phyloP scores from a whole-genome alignment of 2,113 vertebrate species.

The Dicrurus megarhynchus region DNA sequence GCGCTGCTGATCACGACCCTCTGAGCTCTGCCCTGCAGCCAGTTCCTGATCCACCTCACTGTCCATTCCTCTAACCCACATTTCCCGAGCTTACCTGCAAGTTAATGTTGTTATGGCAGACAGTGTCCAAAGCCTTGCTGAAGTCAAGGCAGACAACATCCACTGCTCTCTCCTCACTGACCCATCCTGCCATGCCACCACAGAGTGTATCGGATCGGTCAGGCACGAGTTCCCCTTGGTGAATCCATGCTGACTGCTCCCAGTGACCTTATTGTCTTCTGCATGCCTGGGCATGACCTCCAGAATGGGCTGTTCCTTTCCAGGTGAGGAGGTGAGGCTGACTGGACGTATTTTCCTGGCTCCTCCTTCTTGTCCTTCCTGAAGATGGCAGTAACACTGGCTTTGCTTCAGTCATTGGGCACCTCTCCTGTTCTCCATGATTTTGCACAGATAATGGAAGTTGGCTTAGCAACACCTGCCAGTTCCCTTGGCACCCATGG shows the following conservation, averaged over 20 bases:
- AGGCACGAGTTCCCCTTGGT: background rate
- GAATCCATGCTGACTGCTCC: background rate
- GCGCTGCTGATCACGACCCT: background rate
- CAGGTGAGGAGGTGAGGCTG: background rate
- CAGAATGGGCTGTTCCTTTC: background rate
- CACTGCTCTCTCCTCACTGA: background rate
- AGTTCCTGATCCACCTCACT: background rate
- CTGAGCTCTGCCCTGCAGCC: background rate
- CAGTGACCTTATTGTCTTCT: background rate
- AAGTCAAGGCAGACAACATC: background rate
- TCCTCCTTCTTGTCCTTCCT: background rate
- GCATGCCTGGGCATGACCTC: background rate
- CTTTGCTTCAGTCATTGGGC: background rate
- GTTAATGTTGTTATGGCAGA: background rate
- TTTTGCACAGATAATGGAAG: background rate
- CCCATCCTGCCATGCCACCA: background rate
- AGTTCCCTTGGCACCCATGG: background rate
- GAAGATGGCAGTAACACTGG: background rate
- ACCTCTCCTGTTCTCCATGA: background rate
- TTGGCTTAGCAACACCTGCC: background rate
- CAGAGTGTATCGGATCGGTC: rapidly evolving
- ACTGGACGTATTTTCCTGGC: background rate
- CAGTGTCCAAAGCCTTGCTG: background rate
- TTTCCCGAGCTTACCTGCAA: background rate
- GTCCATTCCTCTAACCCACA: background rate